phyloP scores from a whole-genome alignment of 2,888 invertebrate species.

The Cephus pulcher region DNA sequence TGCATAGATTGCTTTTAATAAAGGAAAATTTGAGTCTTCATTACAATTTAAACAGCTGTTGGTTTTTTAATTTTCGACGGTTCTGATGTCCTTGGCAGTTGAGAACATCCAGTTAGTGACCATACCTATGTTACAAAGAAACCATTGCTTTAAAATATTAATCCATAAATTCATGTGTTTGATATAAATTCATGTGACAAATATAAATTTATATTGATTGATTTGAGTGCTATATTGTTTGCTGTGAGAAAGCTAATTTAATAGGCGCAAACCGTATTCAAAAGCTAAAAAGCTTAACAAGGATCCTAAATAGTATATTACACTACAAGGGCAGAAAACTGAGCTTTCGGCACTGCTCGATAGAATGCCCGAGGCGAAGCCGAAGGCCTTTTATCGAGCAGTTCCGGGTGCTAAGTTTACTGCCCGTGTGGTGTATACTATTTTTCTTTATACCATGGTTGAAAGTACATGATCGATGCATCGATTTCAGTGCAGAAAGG shows the following conservation, averaged over 20 bases:
- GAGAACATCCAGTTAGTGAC: constrained; percentile 48
- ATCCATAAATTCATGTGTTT: neutral
- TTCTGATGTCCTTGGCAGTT: constrained; percentile 35
- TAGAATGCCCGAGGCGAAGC: no score
- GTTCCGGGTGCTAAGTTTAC: no score
- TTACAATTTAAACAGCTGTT: neutral
- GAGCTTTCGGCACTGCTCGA: no score
- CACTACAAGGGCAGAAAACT: no score
- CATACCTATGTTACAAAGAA: constrained; percentile 48
- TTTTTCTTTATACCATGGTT: no score
- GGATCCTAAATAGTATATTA: constrained; percentile 9
- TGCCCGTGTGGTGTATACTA: no score
- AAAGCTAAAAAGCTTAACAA: constrained; percentile 14
- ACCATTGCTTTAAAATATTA: constrained; percentile 14
- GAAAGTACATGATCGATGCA: no score
- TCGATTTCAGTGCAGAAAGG: no score
- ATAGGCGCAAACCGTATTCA: neutral
- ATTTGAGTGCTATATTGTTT: neutral
- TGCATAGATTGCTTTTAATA: neutral
- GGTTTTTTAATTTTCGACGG: constrained; percentile 33
- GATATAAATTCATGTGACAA: neutral
- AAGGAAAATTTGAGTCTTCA: neutral
- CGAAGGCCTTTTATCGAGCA: no score
- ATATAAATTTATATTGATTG: neutral
- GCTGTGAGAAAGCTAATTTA: neutral